These are phyloP conservation scores for Pristionchus maxplancki DNA, from an alignment of 2,888 invertebrate genomes.

Conservation along the genomic window DNA sequence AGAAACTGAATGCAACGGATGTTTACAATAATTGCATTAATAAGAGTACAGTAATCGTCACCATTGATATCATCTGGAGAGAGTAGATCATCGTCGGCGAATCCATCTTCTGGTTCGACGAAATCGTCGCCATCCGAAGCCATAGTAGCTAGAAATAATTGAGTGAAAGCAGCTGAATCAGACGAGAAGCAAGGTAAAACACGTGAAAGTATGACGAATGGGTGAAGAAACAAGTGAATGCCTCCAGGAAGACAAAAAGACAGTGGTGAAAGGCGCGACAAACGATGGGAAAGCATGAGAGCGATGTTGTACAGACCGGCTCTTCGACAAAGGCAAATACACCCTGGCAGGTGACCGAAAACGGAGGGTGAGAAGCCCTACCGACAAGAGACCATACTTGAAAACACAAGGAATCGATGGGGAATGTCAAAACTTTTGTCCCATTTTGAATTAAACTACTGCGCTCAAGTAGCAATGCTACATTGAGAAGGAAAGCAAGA, in stretches of 20 bases:
- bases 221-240: background rate
- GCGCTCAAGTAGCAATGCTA: background rate
- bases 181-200: background rate
- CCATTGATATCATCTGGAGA: constrained; percentile 66
- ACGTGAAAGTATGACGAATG: background rate
- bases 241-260: constrained; percentile 11
- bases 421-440: background rate
- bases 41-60: constrained; percentile 50
- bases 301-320: constrained; percentile 33
- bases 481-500: constrained; percentile 9
- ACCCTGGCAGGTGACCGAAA: background rate
- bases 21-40: no score
- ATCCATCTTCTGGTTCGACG: constrained; percentile 74
- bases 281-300: constrained; percentile 27
- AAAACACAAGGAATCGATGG: background rate
- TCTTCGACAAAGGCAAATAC: constrained; percentile 37
- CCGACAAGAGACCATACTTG: background rate
- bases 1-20: background rate
- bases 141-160: constrained; percentile 9
- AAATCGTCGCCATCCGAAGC: constrained; percentile 60
- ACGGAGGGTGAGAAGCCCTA: constrained; percentile 4
- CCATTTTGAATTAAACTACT: background rate
- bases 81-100: constrained; percentile 75
- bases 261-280: background rate
- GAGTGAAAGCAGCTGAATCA: background rate